Evolutionary conservation across 2,888 invertebrate species (phyloP), one percentile per base, ranked within the genome.

Genomic region (Morinoia aosen): DNA sequence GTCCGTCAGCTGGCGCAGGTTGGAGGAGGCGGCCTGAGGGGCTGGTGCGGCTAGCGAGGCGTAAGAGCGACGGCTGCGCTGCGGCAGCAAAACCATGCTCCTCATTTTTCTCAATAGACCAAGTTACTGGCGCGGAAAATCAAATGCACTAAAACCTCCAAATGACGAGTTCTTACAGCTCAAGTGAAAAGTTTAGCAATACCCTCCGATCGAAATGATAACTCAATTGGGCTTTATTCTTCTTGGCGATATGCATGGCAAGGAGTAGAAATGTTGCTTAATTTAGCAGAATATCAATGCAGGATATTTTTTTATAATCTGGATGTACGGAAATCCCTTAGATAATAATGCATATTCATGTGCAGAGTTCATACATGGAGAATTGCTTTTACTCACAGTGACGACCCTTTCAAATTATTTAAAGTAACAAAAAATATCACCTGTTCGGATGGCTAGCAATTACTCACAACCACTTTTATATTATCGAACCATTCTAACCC

Each of bases 111-210:
- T 93, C 93, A 57, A 93, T 57, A 33, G 57, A 57, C 93, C 25
- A 48, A 90, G 93, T 48, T 57, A 57, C 57, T 39, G 57, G 93
- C 93, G 93, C 93, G 93, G 57, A 93, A 93, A 93, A 93, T 93
- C 93, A 93, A 93, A 93, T 93, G 33, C 93, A 57, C 19, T 93
- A 57, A 93, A 93, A 57, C 25, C 7, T 33, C 33, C 93, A 93
- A 57, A 33, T 90, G 57, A 57, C 93, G 14, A 12, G 93, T 19
- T 48, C 90, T 11, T 90, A 76, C 40, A 90, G 90, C 39, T 39
- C 39, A 40, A 90, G 48, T 39, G 90, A 90, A 40, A 48, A 40
- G 39, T 90, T 90, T 39, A 39, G 90, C 40, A 90, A 40, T 76
- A 76, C 10, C 25, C 76, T 76, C 33, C 76, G 25, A 33, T 33